phyloP scores from a whole-genome alignment of 1,140 invertebrate genomes.

The Lucilia cuprina region DNA sequence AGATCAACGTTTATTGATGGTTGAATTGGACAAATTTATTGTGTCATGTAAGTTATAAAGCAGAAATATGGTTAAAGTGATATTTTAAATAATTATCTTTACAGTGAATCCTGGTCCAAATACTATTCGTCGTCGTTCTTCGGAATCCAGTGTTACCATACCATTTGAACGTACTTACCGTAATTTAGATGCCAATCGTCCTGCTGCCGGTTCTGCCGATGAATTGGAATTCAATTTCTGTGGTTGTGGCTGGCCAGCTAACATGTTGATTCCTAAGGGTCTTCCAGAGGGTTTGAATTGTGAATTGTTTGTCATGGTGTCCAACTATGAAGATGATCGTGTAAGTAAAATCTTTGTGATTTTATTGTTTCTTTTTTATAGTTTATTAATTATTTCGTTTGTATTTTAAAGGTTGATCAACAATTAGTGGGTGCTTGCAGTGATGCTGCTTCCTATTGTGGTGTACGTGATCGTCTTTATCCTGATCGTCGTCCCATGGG shows the following conservation, averaged over 20 bases:
- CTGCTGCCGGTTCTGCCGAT: slow-evolving; percentile 64
- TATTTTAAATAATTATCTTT: slow-evolving; percentile 13
- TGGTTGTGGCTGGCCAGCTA: slow-evolving; percentile 87
- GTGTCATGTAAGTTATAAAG: slow-evolving; percentile 65
- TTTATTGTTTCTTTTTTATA: too few species aligned
- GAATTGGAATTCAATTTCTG: slow-evolving; percentile 77
- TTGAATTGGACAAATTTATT: slow-evolving; percentile 80
- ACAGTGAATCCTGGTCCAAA: slow-evolving; percentile 73
- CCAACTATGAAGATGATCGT: slow-evolving; percentile 75
- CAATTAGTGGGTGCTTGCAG: slow-evolving; percentile 67
- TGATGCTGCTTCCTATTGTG: slow-evolving; percentile 77
- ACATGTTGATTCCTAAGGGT: slow-evolving; percentile 82
- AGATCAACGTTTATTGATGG: slow-evolving; percentile 74
- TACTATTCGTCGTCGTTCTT: slow-evolving; percentile 69
- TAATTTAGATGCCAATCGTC: slow-evolving; percentile 67
- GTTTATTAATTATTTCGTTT: neutral
- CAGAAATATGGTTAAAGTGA: neutral
- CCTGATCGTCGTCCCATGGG: slow-evolving; percentile 78
- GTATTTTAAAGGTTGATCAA: slow-evolving; percentile 65
- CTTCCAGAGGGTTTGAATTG: slow-evolving; percentile 71
- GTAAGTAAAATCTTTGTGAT: slow-evolving; percentile 63
- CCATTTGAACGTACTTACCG: slow-evolving; percentile 77
- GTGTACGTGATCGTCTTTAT: slow-evolving; percentile 75
- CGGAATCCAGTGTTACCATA: slow-evolving; percentile 75
- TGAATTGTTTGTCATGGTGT: slow-evolving; percentile 82